Percentiles rank a stretch among this genome's conserved stretches.
These are phyloP conservation scores for Stegophylla sp. DNA, from an alignment of 2,888 invertebrate genomes.

Conservation along the genomic window DNA sequence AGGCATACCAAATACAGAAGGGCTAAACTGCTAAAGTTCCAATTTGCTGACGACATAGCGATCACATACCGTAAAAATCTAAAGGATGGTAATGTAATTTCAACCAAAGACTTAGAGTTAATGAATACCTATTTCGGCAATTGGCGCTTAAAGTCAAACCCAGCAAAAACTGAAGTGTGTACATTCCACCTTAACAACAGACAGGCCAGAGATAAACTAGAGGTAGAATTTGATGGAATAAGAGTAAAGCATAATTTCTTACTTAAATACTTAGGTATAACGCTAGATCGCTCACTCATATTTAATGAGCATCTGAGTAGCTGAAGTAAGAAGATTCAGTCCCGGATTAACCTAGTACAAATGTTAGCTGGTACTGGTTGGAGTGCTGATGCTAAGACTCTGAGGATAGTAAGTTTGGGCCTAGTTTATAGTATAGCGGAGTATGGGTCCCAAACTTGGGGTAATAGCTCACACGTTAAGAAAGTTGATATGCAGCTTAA, in stretches of 20 bases:
- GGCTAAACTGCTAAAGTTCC: conserved; percentile 12
- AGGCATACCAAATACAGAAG: conserved; percentile 28
- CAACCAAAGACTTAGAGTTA: conserved; percentile 21
- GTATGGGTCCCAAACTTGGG: too few species aligned
- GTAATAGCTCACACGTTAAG: too few species aligned
- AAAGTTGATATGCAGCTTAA: too few species aligned
- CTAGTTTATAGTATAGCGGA: too few species aligned
- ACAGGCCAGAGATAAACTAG: conserved; percentile 55
- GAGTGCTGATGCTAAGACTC: too few species aligned
- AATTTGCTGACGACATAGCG: conserved; percentile 44
- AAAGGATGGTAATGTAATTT: conserved; percentile 30
- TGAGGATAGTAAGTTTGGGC: too few species aligned
- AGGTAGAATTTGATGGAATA: conserved; percentile 54
- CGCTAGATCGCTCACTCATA: conserved; percentile 48
- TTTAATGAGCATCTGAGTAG: conserved; percentile 59
- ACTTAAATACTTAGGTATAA: conserved; percentile 60
- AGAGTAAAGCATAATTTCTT: conserved; percentile 46
- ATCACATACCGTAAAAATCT: conserved; percentile 2
- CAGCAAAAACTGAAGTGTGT: not conserved
- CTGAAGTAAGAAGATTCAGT: too few species aligned
- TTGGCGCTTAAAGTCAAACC: not conserved
- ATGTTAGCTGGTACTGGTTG: too few species aligned
- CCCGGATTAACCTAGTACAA: too few species aligned
- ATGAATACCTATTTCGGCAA: not conserved
- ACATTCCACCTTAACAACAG: conserved; percentile 58